Base-by-base conservation (phyloP, 2,113 vertebrate species). In the Pteruthius melanotis region DNA sequence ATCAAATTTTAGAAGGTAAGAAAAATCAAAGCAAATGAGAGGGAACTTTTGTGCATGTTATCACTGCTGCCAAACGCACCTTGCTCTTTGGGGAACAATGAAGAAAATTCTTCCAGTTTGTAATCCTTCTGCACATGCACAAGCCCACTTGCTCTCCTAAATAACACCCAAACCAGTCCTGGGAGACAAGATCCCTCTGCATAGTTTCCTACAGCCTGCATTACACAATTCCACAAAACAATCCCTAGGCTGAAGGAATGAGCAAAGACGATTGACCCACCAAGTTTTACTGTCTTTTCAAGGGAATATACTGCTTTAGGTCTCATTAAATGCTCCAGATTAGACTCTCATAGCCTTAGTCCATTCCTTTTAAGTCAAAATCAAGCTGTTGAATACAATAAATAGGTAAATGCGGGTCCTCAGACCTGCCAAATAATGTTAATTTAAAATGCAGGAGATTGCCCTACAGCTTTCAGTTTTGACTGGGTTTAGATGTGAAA, bases 1-100 rank as follows among this genome's bases (percentile, higher is more conserved):
- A 90, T 54, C 71, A 88, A 65, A 83, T 92, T 97, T 97, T 68
- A 95, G 71, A 85, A 85, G 60, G 57, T 59, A 90, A 94, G 87
- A 91, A 27, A 95, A 93, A 71, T 5, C 11, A 66, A 95, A 90
- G 28, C 59, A 28, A 89, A 45, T 0, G 33, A 78, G 33, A 66
- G 31, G 42, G 35, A 94, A 70, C 71, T 72, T 79, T 23, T 63
- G 52, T 33, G 24, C 56, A 78, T 2, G 2, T 60, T 75, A 40
- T 57, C 53, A 30, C 13, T 74, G 28, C 40, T 64, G 31, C 22
- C 44, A 66, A 20, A 47, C 27, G 27, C 50, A n/a, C 4, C 33
- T 44, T 7, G 2, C 28, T 78, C 44, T 88, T 70, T 9, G 50
- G n/a, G 30, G 22, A 94, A n/a, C 33, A 83, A 39, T 4, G 30